Base-by-base conservation (phyloP, 2,888 invertebrate genomes). In the Tridacna gigas region DNA sequence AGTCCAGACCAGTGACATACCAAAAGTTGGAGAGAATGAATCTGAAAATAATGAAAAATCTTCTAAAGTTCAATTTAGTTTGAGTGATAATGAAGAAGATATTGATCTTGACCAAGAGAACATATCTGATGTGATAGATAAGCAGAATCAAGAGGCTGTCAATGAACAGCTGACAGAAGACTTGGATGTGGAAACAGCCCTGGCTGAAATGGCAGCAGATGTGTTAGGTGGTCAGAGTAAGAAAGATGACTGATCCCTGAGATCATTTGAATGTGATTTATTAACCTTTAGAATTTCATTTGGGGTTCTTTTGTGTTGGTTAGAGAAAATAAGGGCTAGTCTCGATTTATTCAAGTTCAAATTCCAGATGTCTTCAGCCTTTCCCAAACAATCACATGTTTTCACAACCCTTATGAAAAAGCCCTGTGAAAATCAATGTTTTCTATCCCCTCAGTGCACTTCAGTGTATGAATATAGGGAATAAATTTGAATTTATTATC, bases 191-290 rank as follows among this genome's bases (percentile, higher is more conserved):
- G 86, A 86, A 60, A 77, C 67, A 79, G 86, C 83, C 45, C 81
- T 86, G 51, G 77, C 83, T 66, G 86, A 83, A 13, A 75, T 86
- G 45, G 86, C 86, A n/a, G 86, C 83, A 25, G 82, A 86, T 83
- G 86, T 86, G 7, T 56, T 86, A 20, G 80, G 83, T 20, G 56
- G 47, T 28, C 74, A 80, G 51, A 26, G 67, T 45, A 60, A 61
- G 26, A 71, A 71, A 26, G 51, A 82, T 18, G 51, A 71, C 26
- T 71, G 18, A 51, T 28, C 26, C 4, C 18, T 20, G 1, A 7
- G 13, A 65, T 65, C 13, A n/a, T n/a, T 9, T 22, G n/a, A 4
- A 12, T 25, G 7, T 12, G n/a, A 65, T 25, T 37, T 7, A 37
- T 7, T 7, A 37, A 37, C 37, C 37, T n/a, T n/a, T n/a, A n/a